Percentiles rank a stretch among this genome's conserved stretches.
Evolutionary conservation across 2,113 vertebrate genomes (phyloP).

Genomic region (Bagarius yarrelli): DNA sequence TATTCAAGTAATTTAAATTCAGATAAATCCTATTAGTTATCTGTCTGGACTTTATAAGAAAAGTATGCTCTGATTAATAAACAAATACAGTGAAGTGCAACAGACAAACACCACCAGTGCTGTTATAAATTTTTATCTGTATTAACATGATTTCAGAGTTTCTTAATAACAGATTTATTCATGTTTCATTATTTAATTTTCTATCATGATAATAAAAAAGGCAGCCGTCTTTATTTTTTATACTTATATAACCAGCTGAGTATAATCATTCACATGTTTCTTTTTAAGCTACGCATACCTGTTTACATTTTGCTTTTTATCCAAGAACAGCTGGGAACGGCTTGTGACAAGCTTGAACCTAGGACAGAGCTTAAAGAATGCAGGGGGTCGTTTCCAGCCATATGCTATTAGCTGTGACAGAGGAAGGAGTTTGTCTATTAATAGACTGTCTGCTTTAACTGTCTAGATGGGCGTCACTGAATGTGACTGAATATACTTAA

Average conservation of each 20-base stretch:
- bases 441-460: not conserved
- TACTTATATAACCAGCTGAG: not conserved
- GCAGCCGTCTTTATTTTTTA: not conserved
- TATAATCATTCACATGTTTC: too few relatives aligned
- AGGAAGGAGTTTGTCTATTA: not conserved
- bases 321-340: not conserved
- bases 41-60: not conserved
- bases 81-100: too few relatives aligned
- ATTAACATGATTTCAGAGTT: too few relatives aligned
- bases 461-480: not conserved
- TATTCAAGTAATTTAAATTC: not conserved
- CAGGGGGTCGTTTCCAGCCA: not conserved
- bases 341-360: not conserved
- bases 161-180: too few relatives aligned
- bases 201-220: not conserved
- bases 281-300: not conserved
- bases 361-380: not conserved
- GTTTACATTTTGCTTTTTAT: constrained; percentile 6
- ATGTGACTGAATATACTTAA: too few relatives aligned
- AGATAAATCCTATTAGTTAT: not conserved
- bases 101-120: not conserved
- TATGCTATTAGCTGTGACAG: not conserved
- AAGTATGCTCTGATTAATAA: not conserved
- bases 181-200: not conserved
- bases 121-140: too few relatives aligned